Evolutionary conservation across 2,113 vertebrate genomes (phyloP).

Genomic region (Bubo scandiacus): DNA sequence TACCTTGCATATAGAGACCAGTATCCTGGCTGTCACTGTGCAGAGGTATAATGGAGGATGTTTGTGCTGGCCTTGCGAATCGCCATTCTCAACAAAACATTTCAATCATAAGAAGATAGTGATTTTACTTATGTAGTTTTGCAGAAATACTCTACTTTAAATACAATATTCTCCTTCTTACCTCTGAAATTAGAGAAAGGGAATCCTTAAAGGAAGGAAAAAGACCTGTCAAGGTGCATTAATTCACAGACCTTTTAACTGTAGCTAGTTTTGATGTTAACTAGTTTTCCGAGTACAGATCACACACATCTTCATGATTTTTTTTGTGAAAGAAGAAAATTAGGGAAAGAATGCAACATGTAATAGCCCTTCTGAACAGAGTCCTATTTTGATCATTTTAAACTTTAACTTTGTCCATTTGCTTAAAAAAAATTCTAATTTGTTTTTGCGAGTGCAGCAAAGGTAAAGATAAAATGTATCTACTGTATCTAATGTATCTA

Average conservation of each 20-base stretch:
- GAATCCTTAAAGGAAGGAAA: background rate
- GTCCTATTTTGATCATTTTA: background rate
- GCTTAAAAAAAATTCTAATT: background rate
- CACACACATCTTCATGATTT: rapidly evolving
- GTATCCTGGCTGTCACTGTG: background rate
- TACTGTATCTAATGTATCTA: background rate
- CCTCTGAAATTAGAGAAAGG: background rate
- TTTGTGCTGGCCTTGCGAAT: background rate
- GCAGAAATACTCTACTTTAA: background rate
- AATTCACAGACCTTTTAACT: background rate
- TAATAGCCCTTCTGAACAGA: background rate
- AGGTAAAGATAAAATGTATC: background rate
- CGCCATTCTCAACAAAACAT: background rate
- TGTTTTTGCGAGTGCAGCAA: background rate
- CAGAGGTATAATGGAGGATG: background rate
- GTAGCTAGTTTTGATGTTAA: background rate
- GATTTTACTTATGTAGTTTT: background rate
- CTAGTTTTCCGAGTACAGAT: background rate
- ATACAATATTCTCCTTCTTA: rapidly evolving
- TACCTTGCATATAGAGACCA: rapidly evolving
- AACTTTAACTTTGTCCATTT: background rate
- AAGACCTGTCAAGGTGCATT: background rate
- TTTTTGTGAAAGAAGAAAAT: background rate
- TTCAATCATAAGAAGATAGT: background rate
- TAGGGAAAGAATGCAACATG: background rate